Evolutionary conservation across 2,888 invertebrate genomes (phyloP).

Genomic region (Orchesellides sinensis): DNA sequence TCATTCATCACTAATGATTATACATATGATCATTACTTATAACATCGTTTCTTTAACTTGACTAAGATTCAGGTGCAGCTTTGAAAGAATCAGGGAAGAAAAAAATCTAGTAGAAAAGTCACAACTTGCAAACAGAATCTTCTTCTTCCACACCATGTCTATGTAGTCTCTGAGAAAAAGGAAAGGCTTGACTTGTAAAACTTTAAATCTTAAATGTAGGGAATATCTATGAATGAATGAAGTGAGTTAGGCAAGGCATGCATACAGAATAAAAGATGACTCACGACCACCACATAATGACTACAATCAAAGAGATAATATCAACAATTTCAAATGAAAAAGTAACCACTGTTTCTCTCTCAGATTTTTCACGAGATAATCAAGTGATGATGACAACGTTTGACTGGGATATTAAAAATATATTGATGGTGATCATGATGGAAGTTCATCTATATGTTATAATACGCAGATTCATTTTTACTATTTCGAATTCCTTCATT

Average conservation of each 20-base stretch:
- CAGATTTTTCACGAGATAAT: constrained; percentile 28
- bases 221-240: constrained; percentile 10
- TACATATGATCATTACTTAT: too few relatives aligned
- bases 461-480: neutral
- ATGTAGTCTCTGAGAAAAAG: constrained; percentile 24
- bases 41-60: too few relatives aligned
- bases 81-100: too few relatives aligned
- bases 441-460: too few relatives aligned
- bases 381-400: constrained; percentile 56
- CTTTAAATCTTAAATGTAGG: neutral
- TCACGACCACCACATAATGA: constrained; percentile 48
- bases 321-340: constrained; percentile 41
- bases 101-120: too few relatives aligned
- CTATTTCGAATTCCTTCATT: constrained; percentile 4
- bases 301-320: constrained; percentile 55
- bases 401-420: constrained; percentile 43
- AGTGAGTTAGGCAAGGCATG: constrained; percentile 12
- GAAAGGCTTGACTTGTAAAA: neutral
- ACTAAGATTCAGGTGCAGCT: too few relatives aligned
- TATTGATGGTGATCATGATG: constrained; percentile 32
- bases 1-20: too few relatives aligned
- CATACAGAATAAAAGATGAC: constrained; percentile 37
- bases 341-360: constrained; percentile 25
- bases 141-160: too few relatives aligned
- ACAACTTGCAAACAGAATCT: too few relatives aligned